Percentiles rank a stretch among this genome's conserved stretches.
These are phyloP conservation scores for Hydrozoanthus gracilis DNA, from an alignment of 92 coral and sea anemone species.

Conservation along the genomic window DNA sequence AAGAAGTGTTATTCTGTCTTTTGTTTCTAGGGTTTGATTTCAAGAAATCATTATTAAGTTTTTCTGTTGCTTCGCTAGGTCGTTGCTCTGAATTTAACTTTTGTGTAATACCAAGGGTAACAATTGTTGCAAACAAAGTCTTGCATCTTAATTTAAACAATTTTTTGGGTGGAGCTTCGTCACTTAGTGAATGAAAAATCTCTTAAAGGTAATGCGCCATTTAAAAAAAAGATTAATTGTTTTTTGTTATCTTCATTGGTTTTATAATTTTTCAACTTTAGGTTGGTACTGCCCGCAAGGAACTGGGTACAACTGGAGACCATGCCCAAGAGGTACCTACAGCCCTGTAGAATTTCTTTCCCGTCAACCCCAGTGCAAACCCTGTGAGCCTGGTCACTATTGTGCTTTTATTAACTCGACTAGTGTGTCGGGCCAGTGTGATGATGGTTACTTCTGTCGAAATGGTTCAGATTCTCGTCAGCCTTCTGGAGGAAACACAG, in stretches of 20 bases:
- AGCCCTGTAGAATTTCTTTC: conserved; percentile 83
- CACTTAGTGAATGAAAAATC: too few relatives aligned
- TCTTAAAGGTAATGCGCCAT: too few relatives aligned
- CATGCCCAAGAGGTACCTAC: conserved; percentile 97
- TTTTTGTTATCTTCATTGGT: neutral
- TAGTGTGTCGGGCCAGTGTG: conserved; percentile 78
- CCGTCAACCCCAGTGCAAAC: conserved; percentile 71
- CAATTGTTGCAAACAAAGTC: too few relatives aligned
- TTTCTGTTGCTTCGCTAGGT: too few relatives aligned
- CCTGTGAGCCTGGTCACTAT: conserved; percentile 88
- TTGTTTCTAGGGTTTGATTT: neutral
- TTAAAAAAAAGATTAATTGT: neutral
- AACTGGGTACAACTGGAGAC: conserved; percentile 87
- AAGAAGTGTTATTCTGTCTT: neutral
- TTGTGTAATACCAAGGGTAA: too few relatives aligned
- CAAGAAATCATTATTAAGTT: neutral
- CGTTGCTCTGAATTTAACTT: too few relatives aligned
- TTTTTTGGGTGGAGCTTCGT: too few relatives aligned
- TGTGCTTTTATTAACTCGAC: conserved; percentile 86
- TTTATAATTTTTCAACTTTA: neutral
- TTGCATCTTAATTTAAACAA: too few relatives aligned
- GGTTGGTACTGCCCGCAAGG: conserved; percentile 94
- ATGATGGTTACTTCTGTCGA: conserved; percentile 91
- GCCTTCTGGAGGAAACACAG: conserved; percentile 91
- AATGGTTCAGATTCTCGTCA: conserved; percentile 92